Conservation (phyloP, 2,113 vertebrate genomes). For the Corythaeola cristata region DNA sequence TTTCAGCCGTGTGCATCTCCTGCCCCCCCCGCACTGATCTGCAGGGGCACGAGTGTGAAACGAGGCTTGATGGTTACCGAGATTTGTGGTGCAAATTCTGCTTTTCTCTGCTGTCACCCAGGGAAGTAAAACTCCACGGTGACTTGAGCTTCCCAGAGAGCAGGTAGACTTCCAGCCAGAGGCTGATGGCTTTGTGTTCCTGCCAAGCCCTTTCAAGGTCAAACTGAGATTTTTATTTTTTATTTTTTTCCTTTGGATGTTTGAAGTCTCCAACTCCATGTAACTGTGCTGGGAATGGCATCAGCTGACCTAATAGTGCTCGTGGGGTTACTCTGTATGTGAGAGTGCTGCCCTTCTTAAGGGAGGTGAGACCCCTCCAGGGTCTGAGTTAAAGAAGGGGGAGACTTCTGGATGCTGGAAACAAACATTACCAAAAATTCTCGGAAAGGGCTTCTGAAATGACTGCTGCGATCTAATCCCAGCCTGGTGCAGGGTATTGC, state of each 20-base stretch:
- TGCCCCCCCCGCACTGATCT: neutral
- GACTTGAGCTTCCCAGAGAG: neutral
- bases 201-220: neutral
- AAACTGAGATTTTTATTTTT: neutral
- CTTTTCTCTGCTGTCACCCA: neutral
- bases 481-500: neutral
- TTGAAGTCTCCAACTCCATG: neutral
- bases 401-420: neutral
- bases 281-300: neutral
- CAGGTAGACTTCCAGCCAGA: neutral
- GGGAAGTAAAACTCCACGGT: neutral
- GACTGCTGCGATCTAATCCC: neutral
- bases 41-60: neutral
- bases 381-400: neutral
- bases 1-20: neutral
- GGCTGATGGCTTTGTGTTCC: neutral
- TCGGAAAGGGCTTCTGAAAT: neutral
- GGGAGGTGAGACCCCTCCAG: neutral
- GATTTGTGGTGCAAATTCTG: neutral
- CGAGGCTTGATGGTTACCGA: neutral
- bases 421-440: neutral
- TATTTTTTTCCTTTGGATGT: neutral
- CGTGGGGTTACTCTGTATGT: accelerated
- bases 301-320: neutral
- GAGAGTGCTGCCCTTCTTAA: neutral